Conservation (phyloP, 1,140 invertebrate genomes). For the Drosophila novamexicana region DNA sequence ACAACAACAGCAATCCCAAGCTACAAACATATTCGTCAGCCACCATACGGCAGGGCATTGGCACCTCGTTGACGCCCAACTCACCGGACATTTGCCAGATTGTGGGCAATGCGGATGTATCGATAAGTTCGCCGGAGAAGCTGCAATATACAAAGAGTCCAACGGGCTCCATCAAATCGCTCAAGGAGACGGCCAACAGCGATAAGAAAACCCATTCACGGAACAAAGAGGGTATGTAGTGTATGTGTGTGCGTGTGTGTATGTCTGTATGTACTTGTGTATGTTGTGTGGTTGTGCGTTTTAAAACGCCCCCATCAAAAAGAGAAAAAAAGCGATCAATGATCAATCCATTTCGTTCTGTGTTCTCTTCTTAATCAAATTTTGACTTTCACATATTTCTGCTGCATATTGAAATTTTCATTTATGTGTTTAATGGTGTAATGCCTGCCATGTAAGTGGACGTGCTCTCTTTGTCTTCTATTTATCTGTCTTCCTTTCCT, state of each 20-base stretch:
- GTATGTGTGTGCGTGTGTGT: constrained; percentile 6
- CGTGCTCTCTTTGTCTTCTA: constrained; percentile 18
- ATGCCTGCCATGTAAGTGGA: constrained; percentile 57
- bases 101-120: constrained; percentile 63
- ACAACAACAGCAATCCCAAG: constrained; percentile 72
- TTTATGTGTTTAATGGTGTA: constrained; percentile 46
- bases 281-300: neutral
- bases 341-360: constrained; percentile 10
- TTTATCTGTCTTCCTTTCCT: constrained; percentile 3
- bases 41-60: constrained; percentile 80
- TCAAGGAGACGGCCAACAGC: constrained; percentile 76
- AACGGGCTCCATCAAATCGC: constrained; percentile 80
- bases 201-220: constrained; percentile 82
- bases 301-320: constrained; percentile 16
- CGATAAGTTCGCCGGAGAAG: constrained; percentile 74
- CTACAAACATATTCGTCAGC: constrained; percentile 74
- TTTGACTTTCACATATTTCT: constrained; percentile 30
- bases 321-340: neutral
- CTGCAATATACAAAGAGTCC: constrained; percentile 79
- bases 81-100: constrained; percentile 82
- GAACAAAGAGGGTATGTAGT: constrained; percentile 81
- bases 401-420: constrained; percentile 48
- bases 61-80: constrained; percentile 74
- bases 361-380: constrained; percentile 25
- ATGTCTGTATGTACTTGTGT: constrained; percentile 5